A percentile compares a stretch with the other conserved stretches of the same genome.
phyloP scores from a whole-genome alignment of 2,113 vertebrate species.

The Sterna hirundo region DNA sequence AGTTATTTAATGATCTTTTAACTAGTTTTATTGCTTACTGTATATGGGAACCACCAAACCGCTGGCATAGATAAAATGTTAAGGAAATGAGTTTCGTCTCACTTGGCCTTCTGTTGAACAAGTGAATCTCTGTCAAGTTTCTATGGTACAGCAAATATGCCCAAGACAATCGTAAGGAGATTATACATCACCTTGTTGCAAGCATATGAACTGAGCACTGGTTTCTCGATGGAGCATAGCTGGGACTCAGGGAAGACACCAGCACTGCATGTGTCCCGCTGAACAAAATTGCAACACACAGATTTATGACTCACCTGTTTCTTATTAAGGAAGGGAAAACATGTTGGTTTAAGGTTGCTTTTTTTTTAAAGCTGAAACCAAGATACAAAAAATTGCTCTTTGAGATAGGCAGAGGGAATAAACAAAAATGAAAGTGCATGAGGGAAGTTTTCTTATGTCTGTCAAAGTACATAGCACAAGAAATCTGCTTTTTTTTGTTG shows the following conservation, averaged over 20 bases:
- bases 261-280: neutral
- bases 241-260: neutral
- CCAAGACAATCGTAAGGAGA: neutral
- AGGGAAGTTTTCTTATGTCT: neutral
- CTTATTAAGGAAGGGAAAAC: neutral
- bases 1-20: conserved; percentile 50
- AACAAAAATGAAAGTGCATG: neutral
- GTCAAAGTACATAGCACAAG: neutral
- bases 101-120: neutral
- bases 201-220: neutral
- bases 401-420: neutral
- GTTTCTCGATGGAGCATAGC: neutral
- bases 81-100: neutral
- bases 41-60: conserved; percentile 3
- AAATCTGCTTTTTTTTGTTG: neutral
- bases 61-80: neutral
- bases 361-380: neutral
- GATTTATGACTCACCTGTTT: neutral
- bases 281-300: neutral
- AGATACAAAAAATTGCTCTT: neutral
- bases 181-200: neutral
- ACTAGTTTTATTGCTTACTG: conserved; percentile 46
- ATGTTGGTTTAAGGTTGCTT: neutral
- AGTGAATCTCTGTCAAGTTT: neutral
- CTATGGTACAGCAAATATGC: neutral